Base-by-base conservation (phyloP, 2,113 vertebrate genomes). In the Tenebrosternarchus preto region DNA sequence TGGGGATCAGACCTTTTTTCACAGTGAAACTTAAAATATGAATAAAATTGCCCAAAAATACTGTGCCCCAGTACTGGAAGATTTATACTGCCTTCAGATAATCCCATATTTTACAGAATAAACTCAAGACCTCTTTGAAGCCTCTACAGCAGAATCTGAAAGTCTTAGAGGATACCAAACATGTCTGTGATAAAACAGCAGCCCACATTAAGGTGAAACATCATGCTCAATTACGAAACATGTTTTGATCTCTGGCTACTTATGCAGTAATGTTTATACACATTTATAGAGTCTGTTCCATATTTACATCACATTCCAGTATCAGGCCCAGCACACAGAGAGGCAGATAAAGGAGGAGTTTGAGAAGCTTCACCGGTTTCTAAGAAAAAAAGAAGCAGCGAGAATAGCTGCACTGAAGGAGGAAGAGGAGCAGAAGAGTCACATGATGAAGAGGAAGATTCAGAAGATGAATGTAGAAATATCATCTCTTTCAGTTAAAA, bases 141-240 rank as follows among this genome's bases (percentile, higher is more conserved):
- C 43, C 63, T 29, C 66, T 84, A 5, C 69, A 70, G 33, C 61
- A 84, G 55, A 78, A 69, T 20, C 61, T 81, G n/a, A 73, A 74
- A 64, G 12, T 25, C 16, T 57, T 78, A 17, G 66, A 74, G 16
- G 33, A 50, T 15, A 12, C 2, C 11, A 50, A 50, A 50, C 43
- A 50, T 15, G 12, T 12, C 43, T 50, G 43, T 7, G 43, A 50
- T 9, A 50, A 50, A 50, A 50, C 43, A 50, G 43, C 43, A 50
- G 43, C 43, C 1, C 43, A 50, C 43, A 50, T 50, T 9, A 61
- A 84, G 83, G 83, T 84, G 39, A 59, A 73, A 43, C 6, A 53
- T 16, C 22, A 70, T 33, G 16, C 16, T 5, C 11, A 43, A 0
- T 66, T 50, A 9, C 11, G 68, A 29, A 50, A 12, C 8, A 12